Evolutionary conservation across 2,113 vertebrate species (phyloP), one percentile per base, ranked within the genome.

Genomic region (Xenopus borealis): DNA sequence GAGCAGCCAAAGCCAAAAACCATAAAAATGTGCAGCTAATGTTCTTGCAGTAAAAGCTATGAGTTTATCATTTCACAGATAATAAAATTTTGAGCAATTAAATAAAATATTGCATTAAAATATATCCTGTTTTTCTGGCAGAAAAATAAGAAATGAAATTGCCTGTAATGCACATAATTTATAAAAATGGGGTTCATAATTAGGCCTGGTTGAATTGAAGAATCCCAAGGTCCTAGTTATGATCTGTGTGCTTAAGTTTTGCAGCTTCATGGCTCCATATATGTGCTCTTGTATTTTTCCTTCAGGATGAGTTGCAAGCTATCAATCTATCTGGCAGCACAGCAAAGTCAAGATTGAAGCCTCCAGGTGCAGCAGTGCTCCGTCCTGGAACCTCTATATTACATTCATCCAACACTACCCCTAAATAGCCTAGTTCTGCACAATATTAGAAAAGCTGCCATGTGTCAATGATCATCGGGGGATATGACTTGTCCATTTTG

Each of bases 121-220:
- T 62, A 12, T n/a, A 72, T 14, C 59, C 59, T 13, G 33, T 46
- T 66, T 66, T 46, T 66, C 19, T 17, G 64, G 55, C 71, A 73
- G n/a, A 66, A 66, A 17, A 73, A 19, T 27, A 45, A 44, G 3
- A 46, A 9, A 50, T 27, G 14, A 58, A 75, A 45, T 66, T 67
- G 19, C 16, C 65, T 62, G 40, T 45, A 75, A 66, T 61, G 4
- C 40, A 67, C 33, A 50, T 75, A 40, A 75, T 68, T 68, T 75
- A 75, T 69, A 53, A 68, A 75, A 68, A 40, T 50, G 45, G n/a
- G 19, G 40, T 33, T 20, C 9, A 1, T 66, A 61, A 62, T 40
- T 68, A 47, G 57, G n/a, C 64, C 63, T 66, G 62, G 62, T 30
- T 12, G 45, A 27, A 10, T 17, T 16, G n/a, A 58, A 17, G 13